Evolutionary conservation across 1,140 invertebrate species (phyloP), one percentile per base, ranked within the genome.

Genomic region (Ostrea edulis): DNA sequence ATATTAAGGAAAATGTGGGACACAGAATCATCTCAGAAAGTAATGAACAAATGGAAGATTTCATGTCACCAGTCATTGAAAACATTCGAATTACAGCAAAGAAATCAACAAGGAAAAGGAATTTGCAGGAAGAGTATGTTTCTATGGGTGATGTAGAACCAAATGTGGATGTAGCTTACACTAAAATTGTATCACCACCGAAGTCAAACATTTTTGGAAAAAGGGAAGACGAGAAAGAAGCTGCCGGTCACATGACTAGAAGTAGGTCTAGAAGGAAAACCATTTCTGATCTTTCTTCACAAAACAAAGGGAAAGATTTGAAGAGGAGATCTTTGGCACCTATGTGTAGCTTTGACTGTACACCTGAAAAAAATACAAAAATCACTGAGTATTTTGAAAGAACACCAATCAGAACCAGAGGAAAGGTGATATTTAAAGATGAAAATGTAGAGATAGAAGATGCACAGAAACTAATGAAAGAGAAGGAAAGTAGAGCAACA

Each of bases 401-500:
- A 35, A 77, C 68, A 11, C 68, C 68, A 3, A 77, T 77, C 29
- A 77, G 68, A 77, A 77, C 68, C 25, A 25, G 14, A 12, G 68
- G 68, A 77, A 35, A 25, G 14, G 25, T 52, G 68, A 51, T 65
- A 53, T 44, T 2, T 51, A 62, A 20, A 51, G 54, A 62, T 54
- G 52, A 52, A 82, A 68, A 22, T 44, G 62, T 29, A 52, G 53
- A 54, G 82, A 85, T 22, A 84, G 55, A 87, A 62, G 51, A 51
- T 62, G 71, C 35, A 52, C 81, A 82, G 44, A 85, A 84, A 84
- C n/a, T 25, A 25, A 52, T 35, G 52, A 84, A 52, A 84, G 86
- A 51, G 55, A 84, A 71, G 84, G 68, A 81, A n/a, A 62, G 53
- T 62, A 88, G 82, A 55, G 62, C 29, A 55, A 84, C 20, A 83